phyloP scores from a whole-genome alignment of 1,140 invertebrate genomes.

The Drosophila pruinosa region DNA sequence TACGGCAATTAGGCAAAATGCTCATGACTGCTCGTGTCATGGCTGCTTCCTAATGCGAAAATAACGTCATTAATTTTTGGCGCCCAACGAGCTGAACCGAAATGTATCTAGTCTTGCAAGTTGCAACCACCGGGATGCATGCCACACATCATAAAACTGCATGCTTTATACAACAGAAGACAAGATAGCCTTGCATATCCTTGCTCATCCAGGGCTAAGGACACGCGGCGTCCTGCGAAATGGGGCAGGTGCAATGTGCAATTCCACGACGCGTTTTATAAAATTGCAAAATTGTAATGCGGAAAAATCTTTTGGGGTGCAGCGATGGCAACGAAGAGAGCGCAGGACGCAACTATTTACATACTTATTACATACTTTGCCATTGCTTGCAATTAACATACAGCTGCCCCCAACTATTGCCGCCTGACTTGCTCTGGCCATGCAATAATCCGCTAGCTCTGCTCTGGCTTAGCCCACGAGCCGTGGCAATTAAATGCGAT shows the following conservation, averaged over 20 bases:
- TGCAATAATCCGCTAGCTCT: slow-evolving; percentile 38
- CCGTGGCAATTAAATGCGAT: slow-evolving; percentile 76
- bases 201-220: slow-evolving; percentile 31
- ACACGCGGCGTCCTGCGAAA: slow-evolving; percentile 46
- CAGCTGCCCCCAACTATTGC: slow-evolving; percentile 7
- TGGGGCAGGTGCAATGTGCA: slow-evolving; percentile 56
- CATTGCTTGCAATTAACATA: slow-evolving; percentile 36
- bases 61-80: slow-evolving; percentile 75
- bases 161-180: slow-evolving; percentile 8
- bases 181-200: slow-evolving; percentile 5
- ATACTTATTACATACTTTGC: slow-evolving; percentile 12
- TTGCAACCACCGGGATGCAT: background rate
- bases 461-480: slow-evolving; percentile 35
- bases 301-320: slow-evolving; percentile 66
- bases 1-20: slow-evolving; percentile 74
- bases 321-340: background rate
- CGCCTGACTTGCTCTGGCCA: background rate
- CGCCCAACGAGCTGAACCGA: background rate
- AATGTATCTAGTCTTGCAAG: slow-evolving; percentile 10
- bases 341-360: background rate
- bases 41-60: slow-evolving; percentile 80
- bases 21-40: slow-evolving; percentile 75
- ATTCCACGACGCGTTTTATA: slow-evolving; percentile 42
- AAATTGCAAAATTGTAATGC: slow-evolving; percentile 59
- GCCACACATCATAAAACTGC: slow-evolving; percentile 34